phyloP scores from a whole-genome alignment of 2,888 invertebrate genomes.

The Stenchaetothrips biformis region DNA sequence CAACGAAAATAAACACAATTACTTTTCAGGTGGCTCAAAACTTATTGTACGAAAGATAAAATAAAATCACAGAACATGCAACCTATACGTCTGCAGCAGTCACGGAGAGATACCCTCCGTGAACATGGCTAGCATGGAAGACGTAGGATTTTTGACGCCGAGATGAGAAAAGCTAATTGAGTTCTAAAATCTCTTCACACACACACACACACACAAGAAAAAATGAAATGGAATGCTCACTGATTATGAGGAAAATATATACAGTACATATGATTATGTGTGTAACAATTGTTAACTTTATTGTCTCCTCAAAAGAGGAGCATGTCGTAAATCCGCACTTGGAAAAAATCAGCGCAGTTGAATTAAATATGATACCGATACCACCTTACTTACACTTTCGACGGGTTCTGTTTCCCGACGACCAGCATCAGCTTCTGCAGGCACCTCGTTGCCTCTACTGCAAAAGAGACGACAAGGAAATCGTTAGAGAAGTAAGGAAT shows the following conservation, averaged over 20 bases:
- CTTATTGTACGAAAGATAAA: background rate
- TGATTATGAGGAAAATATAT: background rate
- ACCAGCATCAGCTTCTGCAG: conserved; percentile 70
- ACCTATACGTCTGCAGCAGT: background rate
- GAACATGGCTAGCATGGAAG: background rate
- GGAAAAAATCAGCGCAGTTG: too few relatives aligned
- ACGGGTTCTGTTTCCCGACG: conserved; percentile 65
- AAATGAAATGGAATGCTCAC: background rate
- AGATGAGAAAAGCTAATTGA: background rate
- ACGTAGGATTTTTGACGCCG: background rate
- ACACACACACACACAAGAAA: background rate
- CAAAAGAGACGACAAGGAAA: conserved; percentile 36
- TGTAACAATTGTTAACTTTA: too few relatives aligned
- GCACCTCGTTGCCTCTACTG: conserved; percentile 58
- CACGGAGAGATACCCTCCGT: conserved; percentile 11
- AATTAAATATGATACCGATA: too few relatives aligned
- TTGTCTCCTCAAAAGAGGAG: too few relatives aligned
- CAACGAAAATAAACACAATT: too few relatives aligned
- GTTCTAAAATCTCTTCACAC: background rate
- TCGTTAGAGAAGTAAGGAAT: too few relatives aligned
- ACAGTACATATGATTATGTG: background rate
- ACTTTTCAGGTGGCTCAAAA: too few relatives aligned
- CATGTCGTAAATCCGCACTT: too few relatives aligned
- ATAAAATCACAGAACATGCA: conserved; percentile 16
- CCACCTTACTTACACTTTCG: conserved; percentile 55